Conservation (phyloP, 2,113 vertebrate genomes). For the Brienomyrus brachyistius region DNA sequence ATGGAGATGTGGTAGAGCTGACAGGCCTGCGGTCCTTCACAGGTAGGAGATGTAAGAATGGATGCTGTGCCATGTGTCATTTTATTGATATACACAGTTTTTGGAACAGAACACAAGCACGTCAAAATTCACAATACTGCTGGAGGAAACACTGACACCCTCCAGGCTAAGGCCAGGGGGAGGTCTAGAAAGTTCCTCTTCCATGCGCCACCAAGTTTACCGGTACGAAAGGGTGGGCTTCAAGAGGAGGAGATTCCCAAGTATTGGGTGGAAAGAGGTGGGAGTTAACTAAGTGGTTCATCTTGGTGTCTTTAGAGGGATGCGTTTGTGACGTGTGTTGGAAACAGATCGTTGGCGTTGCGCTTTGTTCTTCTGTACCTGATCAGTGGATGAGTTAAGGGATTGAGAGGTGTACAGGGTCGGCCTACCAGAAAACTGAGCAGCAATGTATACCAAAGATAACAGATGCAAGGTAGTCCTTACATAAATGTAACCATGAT, state of each 20-base stretch:
- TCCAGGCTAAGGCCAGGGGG: background rate
- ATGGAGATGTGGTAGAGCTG: background rate
- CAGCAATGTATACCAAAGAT: background rate
- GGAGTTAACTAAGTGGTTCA: background rate
- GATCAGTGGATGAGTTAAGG: background rate
- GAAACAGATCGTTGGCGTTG: background rate
- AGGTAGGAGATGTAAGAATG: background rate
- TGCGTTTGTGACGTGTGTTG: background rate
- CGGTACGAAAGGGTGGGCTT: background rate
- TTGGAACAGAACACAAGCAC: conserved; percentile 15
- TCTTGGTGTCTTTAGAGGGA: background rate
- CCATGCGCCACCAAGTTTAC: background rate
- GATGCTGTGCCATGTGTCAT: background rate
- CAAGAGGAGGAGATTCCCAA: background rate
- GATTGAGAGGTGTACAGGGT: background rate
- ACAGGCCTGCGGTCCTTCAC: background rate
- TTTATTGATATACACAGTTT: conserved; percentile 15
- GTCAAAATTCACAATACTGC: conserved; percentile 12
- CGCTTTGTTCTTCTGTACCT: background rate
- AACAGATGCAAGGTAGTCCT: background rate
- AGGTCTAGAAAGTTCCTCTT: background rate
- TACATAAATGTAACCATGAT: background rate
- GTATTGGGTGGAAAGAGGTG: background rate
- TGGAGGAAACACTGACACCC: background rate
- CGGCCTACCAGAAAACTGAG: background rate